Percentiles rank a stretch among this genome's conserved stretches.
These are phyloP conservation scores for Euzetes globulus DNA, from an alignment of 2,888 invertebrate species.

Conservation along the genomic window DNA sequence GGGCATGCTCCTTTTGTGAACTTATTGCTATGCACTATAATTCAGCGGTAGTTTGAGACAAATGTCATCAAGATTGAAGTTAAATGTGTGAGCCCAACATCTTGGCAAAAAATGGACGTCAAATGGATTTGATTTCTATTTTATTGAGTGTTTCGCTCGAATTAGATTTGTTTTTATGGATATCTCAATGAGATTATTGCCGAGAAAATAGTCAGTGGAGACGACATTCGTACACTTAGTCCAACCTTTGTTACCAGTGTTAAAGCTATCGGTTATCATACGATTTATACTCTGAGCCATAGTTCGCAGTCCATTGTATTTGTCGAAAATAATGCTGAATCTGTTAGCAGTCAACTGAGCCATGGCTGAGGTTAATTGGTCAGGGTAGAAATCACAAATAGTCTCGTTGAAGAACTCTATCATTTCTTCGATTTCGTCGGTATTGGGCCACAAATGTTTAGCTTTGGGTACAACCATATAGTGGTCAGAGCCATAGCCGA, in stretches of 20 bases:
- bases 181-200: conserved; percentile 40
- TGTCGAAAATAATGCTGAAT: conserved; percentile 37
- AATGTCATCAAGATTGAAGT: no score
- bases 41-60: no score
- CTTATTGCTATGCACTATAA: no score
- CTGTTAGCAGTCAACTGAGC: conserved; percentile 40
- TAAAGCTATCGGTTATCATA: not conserved
- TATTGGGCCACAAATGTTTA: conserved; percentile 55
- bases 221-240: conserved; percentile 41
- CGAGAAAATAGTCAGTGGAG: conserved; percentile 41
- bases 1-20: no score
- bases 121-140: no score
- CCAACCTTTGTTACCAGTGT: conserved; percentile 37
- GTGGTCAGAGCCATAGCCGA: conserved; percentile 30
- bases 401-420: conserved; percentile 51
- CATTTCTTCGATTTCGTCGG: conserved; percentile 53
- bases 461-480: conserved; percentile 35
- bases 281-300: conserved; percentile 40
- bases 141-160: no score
- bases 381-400: conserved; percentile 37
- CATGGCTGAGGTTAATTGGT: conserved; percentile 38
- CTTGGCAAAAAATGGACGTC: no score
- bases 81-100: no score
- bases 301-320: conserved; percentile 40
- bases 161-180: conserved; percentile 32